These are phyloP conservation scores for Aurelia aurita complex sp. Pacific DNA, from an alignment of 30 jellyfish, hydroid and myxozoan genomes.

Conservation along the genomic window DNA sequence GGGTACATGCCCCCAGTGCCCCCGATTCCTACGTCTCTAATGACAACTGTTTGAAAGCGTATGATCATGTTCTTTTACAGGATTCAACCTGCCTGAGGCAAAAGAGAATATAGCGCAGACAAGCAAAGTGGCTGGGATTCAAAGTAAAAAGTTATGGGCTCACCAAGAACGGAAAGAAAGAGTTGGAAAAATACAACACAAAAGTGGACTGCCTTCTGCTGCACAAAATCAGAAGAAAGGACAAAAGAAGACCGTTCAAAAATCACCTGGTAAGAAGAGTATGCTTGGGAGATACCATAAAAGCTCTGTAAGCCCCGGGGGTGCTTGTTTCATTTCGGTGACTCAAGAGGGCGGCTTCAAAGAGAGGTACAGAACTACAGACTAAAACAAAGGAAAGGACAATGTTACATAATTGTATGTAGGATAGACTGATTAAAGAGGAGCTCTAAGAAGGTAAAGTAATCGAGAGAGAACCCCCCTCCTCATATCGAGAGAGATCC, in stretches of 20 bases:
- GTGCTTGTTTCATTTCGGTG: background rate
- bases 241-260: conserved; percentile 9
- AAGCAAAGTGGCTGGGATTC: conserved; percentile 9
- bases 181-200: conserved; percentile 7
- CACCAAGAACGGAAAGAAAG: conserved; percentile 61
- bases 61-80: background rate
- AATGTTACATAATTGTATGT: no score
- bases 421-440: no score
- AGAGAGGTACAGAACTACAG: no score
- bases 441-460: no score
- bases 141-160: conserved; percentile 15
- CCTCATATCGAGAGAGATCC: no score
- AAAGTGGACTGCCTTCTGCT: background rate
- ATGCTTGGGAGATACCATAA: background rate
- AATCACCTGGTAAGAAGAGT: conserved; percentile 40
- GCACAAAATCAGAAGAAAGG: conserved; percentile 5
- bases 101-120: conserved; percentile 38
- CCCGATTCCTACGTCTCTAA: no score
- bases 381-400: no score
- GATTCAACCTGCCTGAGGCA: conserved; percentile 55
- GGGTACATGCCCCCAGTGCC: no score
- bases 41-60: no score
- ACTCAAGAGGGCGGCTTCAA: no score
- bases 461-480: no score
- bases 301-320: background rate